Evolutionary conservation across 2,797 vertebrate genomes (phyloP).

Genomic region (Phalloptychus januarius): DNA sequence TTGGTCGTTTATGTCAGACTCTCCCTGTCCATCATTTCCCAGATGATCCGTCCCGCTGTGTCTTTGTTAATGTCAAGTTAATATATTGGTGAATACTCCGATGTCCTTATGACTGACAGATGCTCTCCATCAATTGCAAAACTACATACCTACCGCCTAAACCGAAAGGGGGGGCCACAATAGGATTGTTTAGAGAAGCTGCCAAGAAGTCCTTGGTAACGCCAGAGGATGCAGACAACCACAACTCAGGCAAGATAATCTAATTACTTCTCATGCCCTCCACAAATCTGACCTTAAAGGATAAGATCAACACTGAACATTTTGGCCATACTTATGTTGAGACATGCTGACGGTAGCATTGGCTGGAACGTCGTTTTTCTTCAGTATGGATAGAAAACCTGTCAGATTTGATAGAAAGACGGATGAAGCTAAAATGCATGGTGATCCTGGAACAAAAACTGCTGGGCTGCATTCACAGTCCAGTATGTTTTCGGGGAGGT

Average conservation of each 20-base stretch:
- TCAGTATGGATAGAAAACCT: neutral
- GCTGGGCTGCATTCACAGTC: too few species aligned
- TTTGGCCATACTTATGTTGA: neutral
- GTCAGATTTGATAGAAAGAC: neutral
- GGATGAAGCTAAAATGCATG: neutral
- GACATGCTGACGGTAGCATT: neutral
- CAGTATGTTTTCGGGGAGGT: too few species aligned
- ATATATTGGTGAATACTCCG: too few species aligned
- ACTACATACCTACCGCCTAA: neutral
- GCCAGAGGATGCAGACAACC: neutral
- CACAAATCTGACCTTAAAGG: neutral
- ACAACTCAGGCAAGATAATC: neutral
- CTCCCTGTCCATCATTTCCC: too few species aligned
- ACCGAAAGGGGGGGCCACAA: neutral
- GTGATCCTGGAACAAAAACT: neutral
- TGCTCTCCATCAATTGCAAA: too few species aligned
- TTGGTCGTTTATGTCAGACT: too few species aligned
- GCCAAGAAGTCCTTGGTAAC: neutral
- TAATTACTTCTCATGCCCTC: neutral
- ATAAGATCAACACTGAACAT: neutral
- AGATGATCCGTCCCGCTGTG: too few species aligned
- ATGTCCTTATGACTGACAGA: too few species aligned
- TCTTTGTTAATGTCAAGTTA: too few species aligned
- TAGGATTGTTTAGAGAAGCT: neutral
- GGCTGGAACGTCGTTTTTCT: neutral